Percentiles rank a stretch among this genome's conserved stretches.
These are phyloP conservation scores for Caenorhabditis tropicalis DNA, from an alignment of 1,140 invertebrate genomes.

Conservation along the genomic window DNA sequence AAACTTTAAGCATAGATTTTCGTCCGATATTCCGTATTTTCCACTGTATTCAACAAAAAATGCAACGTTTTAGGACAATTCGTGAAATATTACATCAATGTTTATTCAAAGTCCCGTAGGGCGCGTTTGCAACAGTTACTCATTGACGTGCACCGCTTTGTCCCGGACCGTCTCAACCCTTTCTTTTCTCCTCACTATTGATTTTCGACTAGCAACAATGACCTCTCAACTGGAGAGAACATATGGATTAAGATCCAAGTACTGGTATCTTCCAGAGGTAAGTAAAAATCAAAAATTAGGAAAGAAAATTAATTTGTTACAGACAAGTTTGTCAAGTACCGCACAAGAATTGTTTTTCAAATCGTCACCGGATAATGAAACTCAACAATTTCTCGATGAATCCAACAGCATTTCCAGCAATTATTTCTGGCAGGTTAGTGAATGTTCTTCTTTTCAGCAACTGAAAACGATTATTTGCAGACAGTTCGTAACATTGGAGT, in stretches of 20 bases:
- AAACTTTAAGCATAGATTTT: no score
- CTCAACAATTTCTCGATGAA: neutral
- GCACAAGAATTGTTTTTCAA: neutral
- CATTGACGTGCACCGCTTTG: no score
- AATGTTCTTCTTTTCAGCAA: no score
- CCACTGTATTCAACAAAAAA: no score
- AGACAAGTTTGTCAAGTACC: neutral
- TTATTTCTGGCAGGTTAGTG: slow-evolving; percentile 17
- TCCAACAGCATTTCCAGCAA: neutral
- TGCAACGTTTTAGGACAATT: no score
- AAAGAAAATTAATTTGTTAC: neutral
- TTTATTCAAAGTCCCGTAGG: no score
- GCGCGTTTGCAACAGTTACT: no score
- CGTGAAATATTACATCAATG: no score
- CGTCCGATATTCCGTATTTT: no score
- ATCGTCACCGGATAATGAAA: neutral
- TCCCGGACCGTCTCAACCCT: no score
- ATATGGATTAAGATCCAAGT: neutral
- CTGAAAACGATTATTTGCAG: neutral
- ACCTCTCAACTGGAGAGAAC: neutral
- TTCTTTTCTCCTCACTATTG: slow-evolving; percentile 65
- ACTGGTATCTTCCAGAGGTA: slow-evolving; percentile 28
- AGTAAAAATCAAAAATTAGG: neutral
- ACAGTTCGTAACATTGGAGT: slow-evolving; percentile 15
- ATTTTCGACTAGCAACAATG: slow-evolving; percentile 75